Evolutionary conservation across 2,888 invertebrate genomes (phyloP).

Genomic region (Apodemia zela): DNA sequence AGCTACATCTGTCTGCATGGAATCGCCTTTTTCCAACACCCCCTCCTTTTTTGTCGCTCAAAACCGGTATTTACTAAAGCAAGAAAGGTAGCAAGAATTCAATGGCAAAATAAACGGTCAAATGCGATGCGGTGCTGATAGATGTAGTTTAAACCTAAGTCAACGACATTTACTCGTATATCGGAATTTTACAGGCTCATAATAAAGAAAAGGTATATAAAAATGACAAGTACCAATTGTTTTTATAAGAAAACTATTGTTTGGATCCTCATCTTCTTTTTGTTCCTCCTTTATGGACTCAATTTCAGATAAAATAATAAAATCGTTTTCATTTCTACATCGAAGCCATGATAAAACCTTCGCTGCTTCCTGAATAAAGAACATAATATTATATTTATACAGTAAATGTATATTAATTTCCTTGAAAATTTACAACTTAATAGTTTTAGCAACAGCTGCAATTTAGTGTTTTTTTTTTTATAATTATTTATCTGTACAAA

Average conservation of each 20-base stretch:
- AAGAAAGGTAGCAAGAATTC: too few relatives aligned
- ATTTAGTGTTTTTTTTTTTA: too few relatives aligned
- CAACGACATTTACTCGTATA: too few relatives aligned
- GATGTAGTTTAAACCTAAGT: too few relatives aligned
- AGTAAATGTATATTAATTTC: neutral
- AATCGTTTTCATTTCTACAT: slow-evolving; percentile 49
- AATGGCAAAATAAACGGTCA: too few relatives aligned
- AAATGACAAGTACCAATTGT: slow-evolving; percentile 45
- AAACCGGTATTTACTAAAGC: too few relatives aligned
- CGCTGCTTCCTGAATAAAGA: slow-evolving; percentile 49
- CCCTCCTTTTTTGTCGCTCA: too few relatives aligned
- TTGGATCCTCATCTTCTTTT: slow-evolving; percentile 51
- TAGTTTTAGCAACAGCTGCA: neutral
- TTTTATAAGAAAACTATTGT: slow-evolving; percentile 48
- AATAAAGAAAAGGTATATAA: neutral
- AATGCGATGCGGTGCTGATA: too few relatives aligned
- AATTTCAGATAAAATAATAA: slow-evolving; percentile 46
- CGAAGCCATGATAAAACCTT: slow-evolving; percentile 61
- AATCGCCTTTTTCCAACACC: too few relatives aligned
- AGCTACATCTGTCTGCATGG: too few relatives aligned
- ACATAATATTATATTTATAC: neutral
- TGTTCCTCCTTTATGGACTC: slow-evolving; percentile 53
- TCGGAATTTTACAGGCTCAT: too few relatives aligned
- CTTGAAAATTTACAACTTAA: neutral
- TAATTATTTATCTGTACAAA: slow-evolving; percentile 39